Base-by-base conservation (phyloP, 2,888 invertebrate genomes). In the Drosophila dives region DNA sequence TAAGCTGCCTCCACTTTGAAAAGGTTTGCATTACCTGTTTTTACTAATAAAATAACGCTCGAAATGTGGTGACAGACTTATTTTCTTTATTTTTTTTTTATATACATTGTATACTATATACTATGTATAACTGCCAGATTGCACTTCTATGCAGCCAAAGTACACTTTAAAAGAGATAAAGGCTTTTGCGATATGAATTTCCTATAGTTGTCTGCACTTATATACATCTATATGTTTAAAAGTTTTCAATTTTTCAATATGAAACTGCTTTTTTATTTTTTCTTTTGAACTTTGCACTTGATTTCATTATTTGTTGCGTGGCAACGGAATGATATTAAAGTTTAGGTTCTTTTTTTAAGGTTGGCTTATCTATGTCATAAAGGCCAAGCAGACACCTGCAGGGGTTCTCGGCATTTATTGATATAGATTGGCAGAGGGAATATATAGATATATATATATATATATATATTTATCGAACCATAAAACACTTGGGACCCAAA, bases 211-310 rank as follows among this genome's bases (percentile, higher is more conserved):
- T 3, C 8, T 20, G 56, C 33, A 32, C 20, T 33, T 59, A 48
- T 64, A 60, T 45, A 50, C 34, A 45, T 62, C 40, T 48, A 11
- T 6, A 17, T 17, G 6, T 53, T 36, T 51, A 51, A 64, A 69
- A 60, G 81, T 79, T 71, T 56, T 75, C 67, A 64, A 38, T 34
- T 64, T 38, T 65, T 55, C 49, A 81, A 81, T 77, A 72, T 50
- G 53, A 66, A 66, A 51, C 64, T 15, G 8, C 8, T 15, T 23
- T 67, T 55, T 29, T 29, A 11, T 33, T 10, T 55, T 64, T 12
- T 20, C 17, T 49, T 56, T 74, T 75, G 86, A 80, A 83, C 81
- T 80, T 84, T 77, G 82, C 58, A 72, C 81, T 68, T 64, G 70
- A 74, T 74, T 67, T 70, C 38, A 42, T 36, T 60, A 23, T 7